Evolutionary conservation across 2,888 invertebrate genomes (phyloP), one percentile per base, ranked within the genome.

Genomic region (Malthinus seriepunctatus): DNA sequence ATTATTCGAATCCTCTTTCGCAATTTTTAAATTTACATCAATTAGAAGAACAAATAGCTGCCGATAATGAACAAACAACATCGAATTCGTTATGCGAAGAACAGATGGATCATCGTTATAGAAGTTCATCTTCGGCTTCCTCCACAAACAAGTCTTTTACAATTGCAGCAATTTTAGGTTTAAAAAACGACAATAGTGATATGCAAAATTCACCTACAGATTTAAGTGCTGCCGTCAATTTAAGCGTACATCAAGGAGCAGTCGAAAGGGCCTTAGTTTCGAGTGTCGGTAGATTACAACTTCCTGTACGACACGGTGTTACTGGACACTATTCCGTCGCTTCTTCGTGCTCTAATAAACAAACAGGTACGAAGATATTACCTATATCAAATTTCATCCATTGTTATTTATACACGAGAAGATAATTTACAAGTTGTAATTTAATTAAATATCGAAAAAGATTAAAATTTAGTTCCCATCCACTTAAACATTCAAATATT

Each of bases 131-230:
- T 10, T 72, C 73, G 1, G 69, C 67, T n/a, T 57, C 65, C 4
- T 61, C 66, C 3, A 71, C 60, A 45, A 77, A 72, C 61, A 78
- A 78, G 63, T 91, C 91, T 5, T 94, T 94, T 71, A 93, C 93
- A 15, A 94, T 94, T 68, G 93, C 93, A 63, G 92, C 93, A 63
- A 93, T 93, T 70, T 84, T 94, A 68, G 93, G 93, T 0, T 76
- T 92, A 63, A 87, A 88, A 55, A 78, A 70, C 66, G 74, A 76
- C 62, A 60, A 64, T 38, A 61, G 50, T 38, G 62, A 63, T 23
- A 56, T 63, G 23, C 50, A 60, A 45, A 60, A 42, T 55, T 56
- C 68, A 5, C 64, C 71, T 6, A 69, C 71, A 2, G 74, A 76
- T 65, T 57, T 75, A 45, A 75, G 69, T 65, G 58, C 62, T 6